Evolutionary conservation across 2,797 vertebrate genomes (phyloP), one percentile per base, ranked within the genome.

Genomic region (Pantherophis vulpinus): DNA sequence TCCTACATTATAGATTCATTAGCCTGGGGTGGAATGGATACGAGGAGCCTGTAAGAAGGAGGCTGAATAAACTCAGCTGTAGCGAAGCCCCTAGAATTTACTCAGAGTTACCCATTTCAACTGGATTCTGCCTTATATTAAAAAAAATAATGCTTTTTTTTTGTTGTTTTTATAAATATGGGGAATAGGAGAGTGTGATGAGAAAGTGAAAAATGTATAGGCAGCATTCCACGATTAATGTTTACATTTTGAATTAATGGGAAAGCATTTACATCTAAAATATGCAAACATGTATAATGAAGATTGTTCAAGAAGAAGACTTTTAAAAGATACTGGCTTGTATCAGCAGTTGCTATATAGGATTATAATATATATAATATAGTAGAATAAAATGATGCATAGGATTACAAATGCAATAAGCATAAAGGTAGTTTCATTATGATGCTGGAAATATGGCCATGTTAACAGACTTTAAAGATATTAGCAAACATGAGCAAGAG

Each of bases 1-100:
- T 88, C 63, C 59, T 16, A 51, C 66, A 42, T 91, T 91, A 74
- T 29, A 87, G 23, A 51, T 93, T 54, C 86, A 93, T 91, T 91
- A 88, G 70, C 83, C 54, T 70, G 54, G 83, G 37, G 27, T 87
- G 70, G 32, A 16, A 2, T 63, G 47, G 23, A 59, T 47, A 11
- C 12, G n/a, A 63, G 61, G 61, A 70, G 9, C 12, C 23, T 87
- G 32, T 55, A 87, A 56, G 3, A 63, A 89, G 7, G 54, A 25
- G 2, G 14, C 23, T 14, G 14, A 18, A 79, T 3, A 37, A 32
- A 27, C 13, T n/a, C 27, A 63, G 2, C 14, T 14, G 1, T 42
- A 20, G 14, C 37, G 18, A 86, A 55, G 9, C 10, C 37, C 27
- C 27, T 63, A 14, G 25, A 59, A n/a, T 25, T 23, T 32, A 23